These are phyloP conservation scores for Poeciliopsis gracilis DNA, from an alignment of 2,797 vertebrate species.

Conservation along the genomic window DNA sequence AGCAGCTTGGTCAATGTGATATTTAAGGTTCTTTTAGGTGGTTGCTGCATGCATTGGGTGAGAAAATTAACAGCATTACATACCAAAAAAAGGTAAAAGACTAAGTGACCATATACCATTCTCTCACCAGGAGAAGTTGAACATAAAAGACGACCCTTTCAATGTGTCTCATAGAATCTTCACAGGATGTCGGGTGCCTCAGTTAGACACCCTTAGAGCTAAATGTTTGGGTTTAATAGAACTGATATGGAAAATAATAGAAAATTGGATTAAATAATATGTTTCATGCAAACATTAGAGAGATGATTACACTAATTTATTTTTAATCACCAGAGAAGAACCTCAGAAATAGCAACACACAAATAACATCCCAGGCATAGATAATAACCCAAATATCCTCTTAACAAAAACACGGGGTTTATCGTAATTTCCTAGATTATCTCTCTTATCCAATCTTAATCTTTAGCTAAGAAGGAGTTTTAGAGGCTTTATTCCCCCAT, in stretches of 20 bases:
- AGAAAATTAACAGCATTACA: not conserved
- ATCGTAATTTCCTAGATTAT: slow-evolving; percentile 42
- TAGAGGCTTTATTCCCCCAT: not conserved
- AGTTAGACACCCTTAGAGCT: not conserved
- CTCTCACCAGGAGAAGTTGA: not conserved
- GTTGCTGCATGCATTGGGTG: not conserved
- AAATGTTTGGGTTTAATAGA: not conserved
- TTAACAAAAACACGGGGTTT: slow-evolving; percentile 47
- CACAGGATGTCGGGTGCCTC: not conserved
- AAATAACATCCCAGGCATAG: slow-evolving; percentile 5
- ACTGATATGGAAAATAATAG: not conserved
- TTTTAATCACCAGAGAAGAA: slow-evolving; percentile 5
- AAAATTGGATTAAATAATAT: not conserved
- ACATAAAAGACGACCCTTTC: not conserved
- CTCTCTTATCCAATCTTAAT: slow-evolving; percentile 46
- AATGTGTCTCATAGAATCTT: not conserved
- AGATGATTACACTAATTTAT: slow-evolving; percentile 9
- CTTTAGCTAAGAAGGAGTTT: slow-evolving; percentile 45
- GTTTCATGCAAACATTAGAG: slow-evolving; percentile 6
- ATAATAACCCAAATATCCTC: slow-evolving; percentile 42
- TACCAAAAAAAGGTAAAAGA: not conserved
- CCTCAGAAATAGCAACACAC: not conserved
- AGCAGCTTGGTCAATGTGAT: not conserved
- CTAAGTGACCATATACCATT: not conserved
- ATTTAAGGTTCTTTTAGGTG: not conserved